Base-by-base conservation (phyloP, 92 coral and sea anemone species). In the Porites evermanni region DNA sequence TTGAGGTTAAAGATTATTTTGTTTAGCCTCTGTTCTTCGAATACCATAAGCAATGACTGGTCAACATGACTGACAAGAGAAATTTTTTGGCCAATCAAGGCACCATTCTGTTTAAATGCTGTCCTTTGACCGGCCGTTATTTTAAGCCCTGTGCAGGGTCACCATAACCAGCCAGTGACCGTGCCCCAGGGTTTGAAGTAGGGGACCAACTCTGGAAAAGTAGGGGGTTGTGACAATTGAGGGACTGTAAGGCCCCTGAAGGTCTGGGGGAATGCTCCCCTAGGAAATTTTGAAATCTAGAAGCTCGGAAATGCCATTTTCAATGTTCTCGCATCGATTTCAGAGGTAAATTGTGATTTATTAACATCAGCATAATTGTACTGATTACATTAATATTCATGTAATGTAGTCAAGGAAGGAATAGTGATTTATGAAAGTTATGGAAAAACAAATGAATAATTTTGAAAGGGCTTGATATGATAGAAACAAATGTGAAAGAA, bases 261-360 rank as follows among this genome's bases (percentile, higher is more conserved):
- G 17, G 13, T 53, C 11, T 72, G 9, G 59, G 76, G 76, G 21
- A 54, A 18, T 24, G 54, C 5, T 53, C 0, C 59, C 59, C 10
- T 19, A 66, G 70, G 12, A 66, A 66, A 18, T 53, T 53, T 53
- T 7, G 13, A 53, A 53, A 53, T 53, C 70, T 66, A 72, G 77
- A 72, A 72, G 77, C 59, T 72, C 24, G 77, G 77, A 72, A 72
- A 72, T 72, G 77, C 53, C 59, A 24, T 72, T 72, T 47, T 38
- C 53, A 72, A 23, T 23, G 77, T 72, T 72, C 77, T 72, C 6
- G 77, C 77, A 47, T 72, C 77, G 6, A 72, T 29, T 72, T 72
- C 53, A 72, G 77, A 38, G 53, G 23, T 70, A 70, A 70, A 70
- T 70, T 70, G 74, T 70, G 74, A 70, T 70, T 70, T 38, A 24